Percentiles rank a stretch among this genome's conserved stretches.
Evolutionary conservation across 1,140 invertebrate genomes (phyloP).

Genomic region (Sitobion miscanthi): DNA sequence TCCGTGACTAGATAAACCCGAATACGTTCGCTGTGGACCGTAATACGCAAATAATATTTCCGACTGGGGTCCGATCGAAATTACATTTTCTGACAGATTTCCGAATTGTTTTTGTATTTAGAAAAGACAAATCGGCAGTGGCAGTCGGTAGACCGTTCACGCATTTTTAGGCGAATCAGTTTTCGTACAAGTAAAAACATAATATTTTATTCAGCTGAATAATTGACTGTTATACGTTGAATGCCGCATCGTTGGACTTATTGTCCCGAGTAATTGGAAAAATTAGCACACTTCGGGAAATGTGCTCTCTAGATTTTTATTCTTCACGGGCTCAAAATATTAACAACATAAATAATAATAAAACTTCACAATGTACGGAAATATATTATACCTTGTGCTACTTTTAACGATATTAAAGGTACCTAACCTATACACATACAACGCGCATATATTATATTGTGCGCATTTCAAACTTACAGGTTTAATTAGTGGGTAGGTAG

Average conservation of each 20-base stretch:
- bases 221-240: neutral
- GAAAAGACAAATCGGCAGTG: neutral
- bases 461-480: neutral
- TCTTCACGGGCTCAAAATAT: neutral
- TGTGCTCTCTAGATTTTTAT: neutral
- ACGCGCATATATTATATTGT: neutral
- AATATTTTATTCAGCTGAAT: neutral
- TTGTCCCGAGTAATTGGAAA: neutral
- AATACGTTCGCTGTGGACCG: neutral
- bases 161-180: neutral
- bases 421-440: neutral
- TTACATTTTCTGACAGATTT: neutral
- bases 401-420: neutral
- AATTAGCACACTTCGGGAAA: neutral
- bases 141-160: neutral
- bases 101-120: neutral
- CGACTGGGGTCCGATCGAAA: neutral
- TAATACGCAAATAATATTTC: slow-evolving; percentile 18
- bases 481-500: neutral
- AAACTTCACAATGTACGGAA: neutral
- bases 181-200: neutral
- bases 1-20: neutral
- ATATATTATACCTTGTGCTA: neutral
- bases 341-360: neutral
- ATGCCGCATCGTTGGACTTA: neutral